phyloP scores from a whole-genome alignment of 2,888 invertebrate genomes.

The Ashinkailepas kermadecensis region DNA sequence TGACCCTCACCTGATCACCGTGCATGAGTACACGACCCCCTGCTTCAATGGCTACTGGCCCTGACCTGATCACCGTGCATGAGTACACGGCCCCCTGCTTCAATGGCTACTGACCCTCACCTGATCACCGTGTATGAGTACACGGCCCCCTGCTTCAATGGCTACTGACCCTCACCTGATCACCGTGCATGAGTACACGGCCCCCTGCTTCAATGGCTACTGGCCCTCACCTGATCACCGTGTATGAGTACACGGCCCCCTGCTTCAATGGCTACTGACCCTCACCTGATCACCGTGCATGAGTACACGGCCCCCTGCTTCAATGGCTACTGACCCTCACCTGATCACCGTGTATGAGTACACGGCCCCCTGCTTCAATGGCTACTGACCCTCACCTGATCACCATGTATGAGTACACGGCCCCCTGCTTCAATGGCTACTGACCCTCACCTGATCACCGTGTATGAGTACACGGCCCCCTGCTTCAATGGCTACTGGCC shows the following conservation, averaged over 20 bases:
- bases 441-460: conserved; percentile 36
- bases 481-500: conserved; percentile 31
- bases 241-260: conserved; percentile 38
- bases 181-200: conserved; percentile 38
- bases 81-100: conserved; percentile 36
- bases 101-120: conserved; percentile 32
- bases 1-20: conserved; percentile 36
- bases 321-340: conserved; percentile 32
- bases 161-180: conserved; percentile 35
- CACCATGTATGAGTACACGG: conserved; percentile 38
- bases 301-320: conserved; percentile 36
- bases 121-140: conserved; percentile 39
- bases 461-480: conserved; percentile 38
- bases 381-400: conserved; percentile 35
- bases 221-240: conserved; percentile 35
- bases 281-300: conserved; percentile 38
- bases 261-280: conserved; percentile 31
- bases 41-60: conserved; percentile 31
- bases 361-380: conserved; percentile 35
- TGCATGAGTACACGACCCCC: conserved; percentile 38
- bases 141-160: conserved; percentile 35
- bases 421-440: conserved; percentile 35
- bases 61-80: conserved; percentile 38
- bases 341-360: conserved; percentile 39
- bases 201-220: conserved; percentile 35